Percentiles rank a stretch among this genome's conserved stretches.
phyloP scores from a whole-genome alignment of 2,888 invertebrate genomes.

The Oscheius sp. region DNA sequence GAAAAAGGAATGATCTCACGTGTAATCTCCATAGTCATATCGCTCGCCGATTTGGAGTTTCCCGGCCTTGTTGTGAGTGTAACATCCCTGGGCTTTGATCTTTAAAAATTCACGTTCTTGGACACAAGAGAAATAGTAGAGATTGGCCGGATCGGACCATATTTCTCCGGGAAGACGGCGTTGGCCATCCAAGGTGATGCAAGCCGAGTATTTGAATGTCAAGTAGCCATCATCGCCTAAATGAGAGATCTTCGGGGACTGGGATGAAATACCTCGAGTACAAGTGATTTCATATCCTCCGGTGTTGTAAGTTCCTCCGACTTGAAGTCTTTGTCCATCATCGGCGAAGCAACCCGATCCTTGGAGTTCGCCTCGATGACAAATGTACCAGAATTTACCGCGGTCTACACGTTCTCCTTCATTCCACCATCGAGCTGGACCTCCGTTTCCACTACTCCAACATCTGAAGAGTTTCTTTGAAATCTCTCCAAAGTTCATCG shows the following conservation, averaged over 20 bases:
- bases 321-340: conserved; percentile 42
- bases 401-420: conserved; percentile 56
- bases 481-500: not conserved
- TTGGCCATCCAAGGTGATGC: conserved; percentile 46
- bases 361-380: conserved; percentile 63
- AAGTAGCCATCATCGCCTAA: conserved; percentile 52
- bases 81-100: conserved; percentile 56
- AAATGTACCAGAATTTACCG: conserved; percentile 71
- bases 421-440: conserved; percentile 58
- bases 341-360: conserved; percentile 59
- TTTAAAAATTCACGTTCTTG: conserved; percentile 57
- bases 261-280: conserved; percentile 30
- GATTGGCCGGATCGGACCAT: conserved; percentile 60
- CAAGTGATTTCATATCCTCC: conserved; percentile 53
- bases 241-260: not conserved
- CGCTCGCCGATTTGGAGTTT: conserved; percentile 56
- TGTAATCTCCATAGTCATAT: conserved; percentile 57
- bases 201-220: conserved; percentile 56
- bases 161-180: conserved; percentile 51
- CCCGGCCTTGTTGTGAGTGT: conserved; percentile 54
- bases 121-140: conserved; percentile 60
- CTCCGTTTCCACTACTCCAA: conserved; percentile 60
- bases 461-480: conserved; percentile 44
- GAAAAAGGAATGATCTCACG: conserved; percentile 40
- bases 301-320: conserved; percentile 51